These are phyloP conservation scores for Xylota sylvarum DNA, from an alignment of 2,888 invertebrate species.

Conservation along the genomic window DNA sequence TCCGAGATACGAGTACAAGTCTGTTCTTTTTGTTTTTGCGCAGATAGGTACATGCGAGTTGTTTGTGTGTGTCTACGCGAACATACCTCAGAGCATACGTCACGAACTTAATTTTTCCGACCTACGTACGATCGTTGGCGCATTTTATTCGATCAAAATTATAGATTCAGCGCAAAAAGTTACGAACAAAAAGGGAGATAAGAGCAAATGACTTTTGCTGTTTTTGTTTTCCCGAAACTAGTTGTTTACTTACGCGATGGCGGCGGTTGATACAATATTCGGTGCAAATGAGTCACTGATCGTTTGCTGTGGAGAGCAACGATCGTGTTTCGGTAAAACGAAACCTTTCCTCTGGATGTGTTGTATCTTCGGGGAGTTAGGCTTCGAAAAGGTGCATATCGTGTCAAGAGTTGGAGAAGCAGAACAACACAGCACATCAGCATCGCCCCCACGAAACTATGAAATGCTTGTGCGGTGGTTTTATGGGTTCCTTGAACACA, in stretches of 20 bases:
- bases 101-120: constrained; percentile 21
- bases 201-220: constrained; percentile 8
- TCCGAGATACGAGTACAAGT: not conserved
- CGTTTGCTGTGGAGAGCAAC: constrained; percentile 36
- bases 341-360: constrained; percentile 22
- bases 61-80: constrained; percentile 13
- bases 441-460: constrained; percentile 42
- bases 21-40: constrained; percentile 18
- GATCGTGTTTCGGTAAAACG: constrained; percentile 16
- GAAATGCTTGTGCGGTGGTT: constrained; percentile 30
- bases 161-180: constrained; percentile 6
- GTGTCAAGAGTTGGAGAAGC: constrained; percentile 13
- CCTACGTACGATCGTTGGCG: constrained; percentile 7
- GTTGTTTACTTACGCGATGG: not conserved
- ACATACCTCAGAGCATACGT: constrained; percentile 32
- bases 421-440: constrained; percentile 3
- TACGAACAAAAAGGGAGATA: not conserved
- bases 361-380: constrained; percentile 1
- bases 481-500: constrained; percentile 65
- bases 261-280: constrained; percentile 24
- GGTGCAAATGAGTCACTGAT: constrained; percentile 37
- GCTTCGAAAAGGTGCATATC: constrained; percentile 39
- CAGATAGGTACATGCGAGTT: not conserved
- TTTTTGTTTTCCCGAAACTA: constrained; percentile 9
- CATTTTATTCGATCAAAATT: constrained; percentile 20